Percentiles rank a stretch among this genome's conserved stretches.
These are phyloP conservation scores for Himantopus leucocephalus DNA, from an alignment of 2,113 vertebrate species.

Conservation along the genomic window DNA sequence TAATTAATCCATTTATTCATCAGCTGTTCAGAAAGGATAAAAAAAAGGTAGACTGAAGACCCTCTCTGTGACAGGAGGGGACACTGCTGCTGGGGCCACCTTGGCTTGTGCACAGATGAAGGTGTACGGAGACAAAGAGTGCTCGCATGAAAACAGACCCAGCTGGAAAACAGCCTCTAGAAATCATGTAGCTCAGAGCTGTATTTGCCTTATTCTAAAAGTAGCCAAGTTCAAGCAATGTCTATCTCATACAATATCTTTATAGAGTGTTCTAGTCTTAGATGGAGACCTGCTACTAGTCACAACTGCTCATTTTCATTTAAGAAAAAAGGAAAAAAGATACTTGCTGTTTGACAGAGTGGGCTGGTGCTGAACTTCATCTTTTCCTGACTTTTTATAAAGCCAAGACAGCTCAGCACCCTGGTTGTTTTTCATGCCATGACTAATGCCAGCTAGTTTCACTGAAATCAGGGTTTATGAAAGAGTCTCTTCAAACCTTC, in stretches of 20 bases:
- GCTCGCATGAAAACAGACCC: neutral
- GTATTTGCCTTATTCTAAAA: neutral
- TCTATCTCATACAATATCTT: neutral
- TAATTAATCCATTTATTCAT: neutral
- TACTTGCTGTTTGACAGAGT: neutral
- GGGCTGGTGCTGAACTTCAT: neutral
- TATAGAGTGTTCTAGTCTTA: neutral
- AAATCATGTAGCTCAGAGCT: neutral
- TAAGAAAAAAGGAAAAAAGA: neutral
- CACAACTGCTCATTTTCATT: neutral
- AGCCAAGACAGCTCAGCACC: neutral
- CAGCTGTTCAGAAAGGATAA: neutral
- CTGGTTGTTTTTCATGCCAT: neutral
- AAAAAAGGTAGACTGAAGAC: neutral
- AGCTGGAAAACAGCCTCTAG: neutral
- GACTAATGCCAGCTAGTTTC: neutral
- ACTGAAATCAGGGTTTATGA: constrained; percentile 4
- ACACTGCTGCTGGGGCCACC: neutral
- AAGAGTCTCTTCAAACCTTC: neutral
- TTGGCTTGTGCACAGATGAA: neutral
- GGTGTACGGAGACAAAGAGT: fast-evolving
- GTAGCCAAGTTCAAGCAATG: neutral
- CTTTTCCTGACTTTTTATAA: neutral
- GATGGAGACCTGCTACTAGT: neutral
- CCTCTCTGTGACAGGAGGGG: fast-evolving